Evolutionary conservation across 2,113 vertebrate genomes (phyloP).

Genomic region (Sigmodon hispidus): DNA sequence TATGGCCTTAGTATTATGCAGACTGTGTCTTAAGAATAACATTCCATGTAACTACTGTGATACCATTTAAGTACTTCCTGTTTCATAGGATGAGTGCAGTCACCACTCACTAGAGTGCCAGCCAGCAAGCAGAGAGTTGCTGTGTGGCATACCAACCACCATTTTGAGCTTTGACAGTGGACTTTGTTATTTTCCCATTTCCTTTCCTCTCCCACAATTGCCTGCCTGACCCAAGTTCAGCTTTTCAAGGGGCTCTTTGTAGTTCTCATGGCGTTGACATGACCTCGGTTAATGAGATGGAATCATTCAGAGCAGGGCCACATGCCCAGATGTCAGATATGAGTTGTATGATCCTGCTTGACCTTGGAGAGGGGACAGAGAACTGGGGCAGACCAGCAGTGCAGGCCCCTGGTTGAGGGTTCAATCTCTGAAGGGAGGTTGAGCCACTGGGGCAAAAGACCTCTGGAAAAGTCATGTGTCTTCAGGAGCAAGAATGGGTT

Average conservation of each 20-base stretch:
- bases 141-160: background rate
- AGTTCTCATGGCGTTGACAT: constrained; percentile 32
- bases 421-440: constrained; percentile 31
- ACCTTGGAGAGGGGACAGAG: constrained; percentile 47
- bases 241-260: constrained; percentile 7
- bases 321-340: constrained; percentile 6
- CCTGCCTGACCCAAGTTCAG: background rate
- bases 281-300: constrained; percentile 29
- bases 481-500: constrained; percentile 66
- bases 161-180: background rate
- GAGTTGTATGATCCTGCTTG: constrained; percentile 20
- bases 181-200: background rate
- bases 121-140: background rate
- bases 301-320: constrained; percentile 44
- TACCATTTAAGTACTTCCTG: background rate
- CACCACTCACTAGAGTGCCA: background rate
- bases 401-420: background rate
- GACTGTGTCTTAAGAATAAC: background rate
- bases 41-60: background rate
- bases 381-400: background rate
- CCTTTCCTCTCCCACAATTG: background rate
- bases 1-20: background rate
- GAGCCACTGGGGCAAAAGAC: constrained; percentile 52
- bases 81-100: background rate
- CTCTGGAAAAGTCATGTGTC: constrained; percentile 63